phyloP scores from a whole-genome alignment of 2,113 vertebrate species.

The Indicator maculatus region DNA sequence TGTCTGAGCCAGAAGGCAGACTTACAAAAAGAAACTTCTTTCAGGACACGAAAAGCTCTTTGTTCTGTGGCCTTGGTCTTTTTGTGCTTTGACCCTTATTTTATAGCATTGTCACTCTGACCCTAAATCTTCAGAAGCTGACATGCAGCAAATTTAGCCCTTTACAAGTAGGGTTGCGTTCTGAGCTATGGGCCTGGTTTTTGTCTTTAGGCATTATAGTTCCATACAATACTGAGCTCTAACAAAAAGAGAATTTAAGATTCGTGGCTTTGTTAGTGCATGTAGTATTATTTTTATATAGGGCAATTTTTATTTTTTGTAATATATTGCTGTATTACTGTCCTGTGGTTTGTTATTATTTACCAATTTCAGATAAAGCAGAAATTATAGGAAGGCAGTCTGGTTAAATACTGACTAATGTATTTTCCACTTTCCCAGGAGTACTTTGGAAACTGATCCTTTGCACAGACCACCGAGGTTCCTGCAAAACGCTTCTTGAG shows the following conservation, averaged over 20 bases:
- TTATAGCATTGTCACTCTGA: constrained; percentile 62
- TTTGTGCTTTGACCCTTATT: constrained; percentile 62
- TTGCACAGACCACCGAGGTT: neutral
- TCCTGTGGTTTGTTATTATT: neutral
- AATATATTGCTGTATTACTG: neutral
- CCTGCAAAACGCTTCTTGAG: neutral
- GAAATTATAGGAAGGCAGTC: neutral
- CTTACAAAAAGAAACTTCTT: constrained; percentile 52
- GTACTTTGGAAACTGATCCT: neutral
- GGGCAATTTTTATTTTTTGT: too few relatives aligned
- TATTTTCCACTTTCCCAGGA: neutral
- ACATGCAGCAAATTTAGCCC: constrained; percentile 46
- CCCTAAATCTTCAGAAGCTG: constrained; percentile 56
- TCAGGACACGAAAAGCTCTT: constrained; percentile 58
- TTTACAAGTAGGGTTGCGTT: constrained; percentile 7
- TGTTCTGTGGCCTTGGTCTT: constrained; percentile 61
- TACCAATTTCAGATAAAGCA: neutral
- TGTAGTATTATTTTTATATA: neutral
- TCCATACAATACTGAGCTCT: neutral
- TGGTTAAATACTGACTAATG: neutral
- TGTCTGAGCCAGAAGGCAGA: constrained; percentile 21
- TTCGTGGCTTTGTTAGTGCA: neutral
- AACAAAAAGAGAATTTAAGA: neutral
- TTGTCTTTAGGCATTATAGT: neutral
- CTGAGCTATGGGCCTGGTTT: neutral